A percentile compares a stretch with the other conserved stretches of the same genome.
Evolutionary conservation across 2,797 vertebrate species (phyloP).

Genomic region (Catamblyrhynchus diadema): DNA sequence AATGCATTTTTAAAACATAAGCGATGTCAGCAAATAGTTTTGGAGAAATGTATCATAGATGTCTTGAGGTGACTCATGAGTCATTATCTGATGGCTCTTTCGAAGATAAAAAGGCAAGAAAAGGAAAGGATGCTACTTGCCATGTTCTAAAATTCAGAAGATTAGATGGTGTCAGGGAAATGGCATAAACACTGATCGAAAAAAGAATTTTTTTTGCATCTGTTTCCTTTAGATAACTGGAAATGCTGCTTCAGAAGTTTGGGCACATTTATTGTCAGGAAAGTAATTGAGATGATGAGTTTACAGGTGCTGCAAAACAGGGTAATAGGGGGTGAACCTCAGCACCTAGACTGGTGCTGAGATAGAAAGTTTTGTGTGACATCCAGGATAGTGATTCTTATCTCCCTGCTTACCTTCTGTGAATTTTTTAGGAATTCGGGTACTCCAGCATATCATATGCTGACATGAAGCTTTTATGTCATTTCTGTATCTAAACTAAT

Average conservation of each 20-base stretch:
- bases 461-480: background rate
- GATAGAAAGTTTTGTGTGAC: background rate
- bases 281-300: background rate
- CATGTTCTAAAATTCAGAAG: background rate
- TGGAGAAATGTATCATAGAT: background rate
- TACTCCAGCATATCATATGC: background rate
- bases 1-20: slow-evolving; percentile 1
- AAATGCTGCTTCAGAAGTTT: background rate
- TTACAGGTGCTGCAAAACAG: background rate
- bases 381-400: background rate
- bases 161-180: background rate
- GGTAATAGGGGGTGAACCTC: background rate
- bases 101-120: background rate
- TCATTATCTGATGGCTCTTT: background rate
- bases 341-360: background rate
- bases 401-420: background rate
- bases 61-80: background rate
- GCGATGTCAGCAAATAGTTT: background rate
- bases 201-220: background rate
- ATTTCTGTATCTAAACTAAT: background rate
- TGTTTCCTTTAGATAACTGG: background rate
- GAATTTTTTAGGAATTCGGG: background rate
- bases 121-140: background rate
- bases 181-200: background rate
- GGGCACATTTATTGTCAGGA: background rate